Base-by-base conservation (phyloP, 2,113 vertebrate species). In the Vulpes vulpes region DNA sequence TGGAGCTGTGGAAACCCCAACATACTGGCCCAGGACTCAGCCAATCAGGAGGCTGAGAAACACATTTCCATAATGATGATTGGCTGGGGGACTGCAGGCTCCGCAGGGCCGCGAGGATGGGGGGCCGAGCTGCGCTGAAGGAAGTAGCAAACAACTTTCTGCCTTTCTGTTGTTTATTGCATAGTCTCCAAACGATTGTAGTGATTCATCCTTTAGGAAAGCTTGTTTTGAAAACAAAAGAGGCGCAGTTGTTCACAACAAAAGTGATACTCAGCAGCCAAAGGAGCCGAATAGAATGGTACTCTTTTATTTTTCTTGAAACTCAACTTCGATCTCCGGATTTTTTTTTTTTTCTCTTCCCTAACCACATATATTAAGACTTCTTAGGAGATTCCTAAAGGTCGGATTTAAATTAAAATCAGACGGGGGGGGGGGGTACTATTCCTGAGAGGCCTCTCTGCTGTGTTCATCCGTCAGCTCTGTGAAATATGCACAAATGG, bases 61-160 rank as follows among this genome's bases (percentile, higher is more conserved):
- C 23, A 74, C 12, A 96, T 98, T 98, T 98, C 96, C 96, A 64
- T 96, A 91, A 96, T 86, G 87, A 38, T 98, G 96, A 98, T 98
- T 99, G 98, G 98, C 22, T 97, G 78, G 30, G 60, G 71, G 65
- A 10, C 67, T 79, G 11, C 49, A 93, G 83, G 86, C 89, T 96
- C 86, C 38, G 53, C 82, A n/a, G 73, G 96, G 82, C 79, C 53
- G 67, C 84, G 91, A 67, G 87, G 78, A 78, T 69, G 23, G 53
- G 35, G 79, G 87, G 62, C 73, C 60, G 65, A 2, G 51, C 32
- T 86, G 38, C 43, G 17, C 51, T 90, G 64, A 22, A 94, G 96
- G 69, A 93, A 85, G 95, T 1, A 97, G 67, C 74, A 79, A 85
- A 79, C 55, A 88, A 96, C 67, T 97, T 80, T 97, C 92, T 73